Percentiles rank a stretch among this genome's conserved stretches.
These are phyloP conservation scores for Magallana nippona DNA, from an alignment of 2,888 invertebrate genomes.

Conservation along the genomic window DNA sequence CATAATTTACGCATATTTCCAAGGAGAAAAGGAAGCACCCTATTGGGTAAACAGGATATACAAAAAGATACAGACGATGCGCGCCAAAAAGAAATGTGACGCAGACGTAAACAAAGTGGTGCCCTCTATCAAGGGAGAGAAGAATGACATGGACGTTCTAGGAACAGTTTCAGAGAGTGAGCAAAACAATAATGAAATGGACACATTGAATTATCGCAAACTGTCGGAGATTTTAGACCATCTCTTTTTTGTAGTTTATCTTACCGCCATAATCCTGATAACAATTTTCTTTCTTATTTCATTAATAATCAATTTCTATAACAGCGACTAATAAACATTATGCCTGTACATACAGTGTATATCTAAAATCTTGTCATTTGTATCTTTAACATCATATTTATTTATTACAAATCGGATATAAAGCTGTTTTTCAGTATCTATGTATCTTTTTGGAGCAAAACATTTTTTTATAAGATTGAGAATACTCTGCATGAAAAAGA, in stretches of 20 bases:
- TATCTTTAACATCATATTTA: too few relatives aligned
- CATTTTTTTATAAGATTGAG: too few relatives aligned
- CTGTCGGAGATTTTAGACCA: slow-evolving; percentile 53
- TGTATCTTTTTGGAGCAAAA: too few relatives aligned
- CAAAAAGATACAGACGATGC: neutral
- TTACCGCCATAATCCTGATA: slow-evolving; percentile 39
- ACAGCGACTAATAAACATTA: too few relatives aligned
- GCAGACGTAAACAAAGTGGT: neutral
- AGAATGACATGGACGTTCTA: neutral
- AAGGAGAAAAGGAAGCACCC: slow-evolving; percentile 38
- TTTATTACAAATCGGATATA: too few relatives aligned
- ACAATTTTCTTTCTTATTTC: slow-evolving; percentile 21
- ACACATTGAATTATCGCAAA: slow-evolving; percentile 52
- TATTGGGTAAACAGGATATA: slow-evolving; percentile 2
- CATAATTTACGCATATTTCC: slow-evolving; percentile 40
- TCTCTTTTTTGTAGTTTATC: slow-evolving; percentile 54
- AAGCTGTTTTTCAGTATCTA: too few relatives aligned
- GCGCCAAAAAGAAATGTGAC: neutral
- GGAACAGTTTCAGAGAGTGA: neutral
- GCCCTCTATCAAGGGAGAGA: neutral
- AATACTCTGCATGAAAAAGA: too few relatives aligned
- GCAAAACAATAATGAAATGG: slow-evolving; percentile 39
- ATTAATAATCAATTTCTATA: neutral
- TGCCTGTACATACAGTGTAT: too few relatives aligned
- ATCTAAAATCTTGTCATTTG: too few relatives aligned